A percentile compares a stretch with the other conserved stretches of the same genome.
Evolutionary conservation across 1,140 invertebrate species (phyloP).

Genomic region (Palaemon carinicauda): DNA sequence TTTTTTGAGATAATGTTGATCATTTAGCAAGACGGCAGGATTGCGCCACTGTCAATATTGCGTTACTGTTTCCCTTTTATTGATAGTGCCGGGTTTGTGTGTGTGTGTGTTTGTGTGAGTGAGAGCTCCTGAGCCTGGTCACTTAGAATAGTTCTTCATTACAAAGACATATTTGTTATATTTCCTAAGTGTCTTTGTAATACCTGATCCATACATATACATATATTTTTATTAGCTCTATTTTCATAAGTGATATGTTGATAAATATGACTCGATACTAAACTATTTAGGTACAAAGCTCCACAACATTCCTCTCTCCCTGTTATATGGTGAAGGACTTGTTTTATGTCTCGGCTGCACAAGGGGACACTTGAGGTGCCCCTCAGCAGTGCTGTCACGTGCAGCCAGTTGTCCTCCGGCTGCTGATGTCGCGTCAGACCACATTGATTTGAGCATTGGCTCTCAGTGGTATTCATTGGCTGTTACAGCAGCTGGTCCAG

Average conservation of each 20-base stretch:
- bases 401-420: no score
- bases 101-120: conserved; percentile 26
- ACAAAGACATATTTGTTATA: conserved; percentile 17
- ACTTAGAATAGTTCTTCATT: conserved; percentile 37
- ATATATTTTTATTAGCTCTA: conserved; percentile 56
- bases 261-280: conserved; percentile 39
- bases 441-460: no score
- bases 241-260: conserved; percentile 55
- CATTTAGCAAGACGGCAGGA: conserved; percentile 31
- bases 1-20: conserved; percentile 9
- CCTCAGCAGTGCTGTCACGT: conserved; percentile 11
- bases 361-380: background rate
- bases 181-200: conserved; percentile 37
- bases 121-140: conserved; percentile 40
- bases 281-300: conserved; percentile 54
- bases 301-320: conserved; percentile 57
- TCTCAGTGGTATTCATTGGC: no score
- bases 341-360: background rate
- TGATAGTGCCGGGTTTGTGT: conserved; percentile 46
- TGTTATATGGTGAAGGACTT: conserved; percentile 48
- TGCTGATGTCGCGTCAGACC: no score
- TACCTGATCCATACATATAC: conserved; percentile 55
- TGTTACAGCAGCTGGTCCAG: no score
- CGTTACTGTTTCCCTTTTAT: conserved; percentile 38
- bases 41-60: conserved; percentile 35